These are phyloP conservation scores for Pampus argenteus DNA, from an alignment of 2,797 vertebrate genomes.

Conservation along the genomic window DNA sequence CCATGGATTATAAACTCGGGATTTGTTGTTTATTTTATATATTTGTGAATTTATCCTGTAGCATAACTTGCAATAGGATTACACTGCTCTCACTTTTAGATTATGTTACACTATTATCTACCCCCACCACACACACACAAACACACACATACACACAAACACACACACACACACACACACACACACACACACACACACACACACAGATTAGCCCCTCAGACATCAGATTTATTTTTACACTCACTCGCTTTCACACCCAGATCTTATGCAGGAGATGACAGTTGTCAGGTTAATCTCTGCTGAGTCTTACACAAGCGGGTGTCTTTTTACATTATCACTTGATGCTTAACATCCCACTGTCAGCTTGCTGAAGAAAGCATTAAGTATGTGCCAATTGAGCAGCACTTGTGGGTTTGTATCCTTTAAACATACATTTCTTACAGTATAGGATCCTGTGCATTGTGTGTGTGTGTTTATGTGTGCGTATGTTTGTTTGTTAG, in stretches of 20 bases:
- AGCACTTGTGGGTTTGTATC: slow-evolving; percentile 35
- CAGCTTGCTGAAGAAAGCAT: slow-evolving; percentile 57
- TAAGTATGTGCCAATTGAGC: slow-evolving; percentile 41
- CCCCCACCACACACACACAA: no score
- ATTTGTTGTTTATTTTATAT: slow-evolving; percentile 59
- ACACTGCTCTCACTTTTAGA: slow-evolving; percentile 61
- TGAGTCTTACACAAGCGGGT: slow-evolving; percentile 78
- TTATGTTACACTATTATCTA: slow-evolving; percentile 58
- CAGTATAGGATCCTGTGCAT: slow-evolving; percentile 18
- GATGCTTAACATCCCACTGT: slow-evolving; percentile 70
- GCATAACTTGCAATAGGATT: slow-evolving; percentile 59
- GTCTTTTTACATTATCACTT: slow-evolving; percentile 76
- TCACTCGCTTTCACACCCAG: slow-evolving; percentile 67
- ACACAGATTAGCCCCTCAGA: slow-evolving; percentile 72
- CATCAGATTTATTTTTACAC: slow-evolving; percentile 76
- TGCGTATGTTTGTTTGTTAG: slow-evolving; percentile 25
- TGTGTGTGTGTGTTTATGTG: neutral
- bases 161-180: slow-evolving; percentile 25
- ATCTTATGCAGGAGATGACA: slow-evolving; percentile 73
- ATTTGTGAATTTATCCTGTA: slow-evolving; percentile 42
- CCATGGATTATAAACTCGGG: slow-evolving; percentile 23
- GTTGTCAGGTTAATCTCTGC: slow-evolving; percentile 83
- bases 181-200: slow-evolving; percentile 32
- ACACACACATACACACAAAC: no score
- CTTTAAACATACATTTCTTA: slow-evolving; percentile 41